Conservation (phyloP, 2,113 vertebrate genomes). For the Psilopogon haemacephalus region DNA sequence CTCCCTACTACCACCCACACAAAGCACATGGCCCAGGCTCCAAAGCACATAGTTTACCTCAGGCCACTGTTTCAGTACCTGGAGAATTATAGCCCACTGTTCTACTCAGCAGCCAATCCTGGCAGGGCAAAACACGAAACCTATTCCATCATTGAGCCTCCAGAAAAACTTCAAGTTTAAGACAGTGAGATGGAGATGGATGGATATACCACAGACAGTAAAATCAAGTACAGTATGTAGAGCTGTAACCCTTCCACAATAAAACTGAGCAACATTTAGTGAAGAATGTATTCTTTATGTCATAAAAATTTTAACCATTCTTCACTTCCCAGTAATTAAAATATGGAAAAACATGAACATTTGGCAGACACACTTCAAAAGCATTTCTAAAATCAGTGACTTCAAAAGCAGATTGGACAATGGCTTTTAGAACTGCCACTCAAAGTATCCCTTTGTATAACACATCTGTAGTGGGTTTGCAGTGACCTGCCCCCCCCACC, state of each 20-base stretch:
- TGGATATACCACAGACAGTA: background rate
- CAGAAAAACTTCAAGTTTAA: background rate
- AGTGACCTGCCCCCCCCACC: too few species aligned
- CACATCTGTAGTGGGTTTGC: too few species aligned
- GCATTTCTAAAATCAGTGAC: background rate
- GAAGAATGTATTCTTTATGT: background rate
- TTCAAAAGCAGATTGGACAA: background rate
- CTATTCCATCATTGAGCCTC: background rate
- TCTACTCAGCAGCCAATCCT: constrained; percentile 4
- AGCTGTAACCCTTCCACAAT: background rate
- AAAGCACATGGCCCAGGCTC: constrained; percentile 74
- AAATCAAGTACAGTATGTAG: background rate
- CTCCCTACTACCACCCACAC: constrained; percentile 80
- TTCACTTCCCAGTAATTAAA: constrained; percentile 19
- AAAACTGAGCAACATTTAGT: background rate
- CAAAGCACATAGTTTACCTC: constrained; percentile 73
- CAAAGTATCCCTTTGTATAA: background rate
- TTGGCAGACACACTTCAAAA: background rate
- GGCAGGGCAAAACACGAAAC: constrained; percentile 31
- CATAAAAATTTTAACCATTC: constrained; percentile 25
- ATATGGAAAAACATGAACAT: background rate
- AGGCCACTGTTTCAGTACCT: constrained; percentile 60
- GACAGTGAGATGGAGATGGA: background rate
- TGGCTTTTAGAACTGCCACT: background rate
- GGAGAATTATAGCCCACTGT: constrained; percentile 8